Percentiles rank a stretch among this genome's conserved stretches.
Evolutionary conservation across 2,113 vertebrate species (phyloP).

Genomic region (Pelecanoides urinatrix): DNA sequence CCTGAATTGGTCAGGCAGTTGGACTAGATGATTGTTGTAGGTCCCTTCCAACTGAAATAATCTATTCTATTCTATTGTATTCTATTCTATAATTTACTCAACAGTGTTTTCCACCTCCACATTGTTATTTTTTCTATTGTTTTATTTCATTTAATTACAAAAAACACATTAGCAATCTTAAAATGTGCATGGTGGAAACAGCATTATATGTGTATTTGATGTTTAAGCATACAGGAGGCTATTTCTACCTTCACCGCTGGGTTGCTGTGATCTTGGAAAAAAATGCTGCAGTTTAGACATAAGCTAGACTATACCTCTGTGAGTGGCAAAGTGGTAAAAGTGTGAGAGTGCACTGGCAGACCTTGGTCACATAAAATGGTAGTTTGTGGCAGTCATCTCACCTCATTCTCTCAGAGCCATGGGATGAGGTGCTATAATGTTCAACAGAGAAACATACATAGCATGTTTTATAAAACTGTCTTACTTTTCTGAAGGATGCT

Average conservation of each 20-base stretch:
- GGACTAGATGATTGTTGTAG: rapidly evolving
- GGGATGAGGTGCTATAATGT: neutral
- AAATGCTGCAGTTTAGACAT: neutral
- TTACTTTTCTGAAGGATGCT: neutral
- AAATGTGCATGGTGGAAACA: neutral
- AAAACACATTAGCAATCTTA: neutral
- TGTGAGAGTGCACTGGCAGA: neutral
- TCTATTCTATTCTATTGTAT: neutral
- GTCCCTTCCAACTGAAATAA: neutral
- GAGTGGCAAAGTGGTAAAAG: neutral
- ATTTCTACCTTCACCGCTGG: neutral
- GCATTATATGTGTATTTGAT: neutral
- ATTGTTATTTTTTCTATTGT: neutral
- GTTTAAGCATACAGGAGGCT: neutral
- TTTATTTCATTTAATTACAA: neutral
- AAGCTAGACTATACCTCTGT: neutral
- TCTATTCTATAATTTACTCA: neutral
- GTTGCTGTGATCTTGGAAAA: neutral
- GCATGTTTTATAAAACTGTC: neutral
- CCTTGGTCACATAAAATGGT: neutral
- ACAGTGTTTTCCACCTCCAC: neutral
- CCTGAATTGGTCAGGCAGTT: neutral
- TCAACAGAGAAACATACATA: neutral
- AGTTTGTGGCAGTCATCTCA: neutral
- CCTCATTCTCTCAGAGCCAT: neutral